These are phyloP conservation scores for Pionites leucogaster DNA, from an alignment of 2,113 vertebrate genomes.

Conservation along the genomic window DNA sequence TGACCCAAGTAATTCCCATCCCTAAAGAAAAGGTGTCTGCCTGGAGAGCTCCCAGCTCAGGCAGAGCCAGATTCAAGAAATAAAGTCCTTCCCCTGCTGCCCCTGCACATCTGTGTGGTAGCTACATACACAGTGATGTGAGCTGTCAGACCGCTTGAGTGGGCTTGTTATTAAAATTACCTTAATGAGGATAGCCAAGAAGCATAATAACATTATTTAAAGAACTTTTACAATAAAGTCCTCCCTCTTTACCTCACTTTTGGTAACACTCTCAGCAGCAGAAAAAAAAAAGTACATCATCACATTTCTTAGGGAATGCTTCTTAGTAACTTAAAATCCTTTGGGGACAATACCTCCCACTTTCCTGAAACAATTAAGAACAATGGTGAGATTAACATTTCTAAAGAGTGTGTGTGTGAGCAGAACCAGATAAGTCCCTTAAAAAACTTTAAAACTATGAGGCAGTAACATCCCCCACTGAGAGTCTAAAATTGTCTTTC, in stretches of 20 bases:
- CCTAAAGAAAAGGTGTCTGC: background rate
- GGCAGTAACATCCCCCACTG: conserved; percentile 33
- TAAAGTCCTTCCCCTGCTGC: fast-evolving
- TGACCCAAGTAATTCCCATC: background rate
- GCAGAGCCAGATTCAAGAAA: background rate
- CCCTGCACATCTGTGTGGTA: background rate
- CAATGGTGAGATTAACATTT: conserved; percentile 69
- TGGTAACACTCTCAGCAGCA: background rate
- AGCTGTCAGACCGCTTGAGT: background rate
- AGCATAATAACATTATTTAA: conserved; percentile 54
- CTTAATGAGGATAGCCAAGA: conserved; percentile 54
- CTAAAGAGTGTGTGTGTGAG: background rate
- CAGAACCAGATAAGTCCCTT: conserved; percentile 22
- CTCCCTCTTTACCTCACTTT: conserved; percentile 18
- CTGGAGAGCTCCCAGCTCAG: background rate
- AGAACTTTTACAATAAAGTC: conserved; percentile 53
- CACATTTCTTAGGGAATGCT: conserved; percentile 56
- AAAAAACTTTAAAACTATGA: conserved; percentile 59
- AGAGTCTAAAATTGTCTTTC: conserved; percentile 30
- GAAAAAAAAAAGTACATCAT: background rate
- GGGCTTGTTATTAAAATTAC: conserved; percentile 22
- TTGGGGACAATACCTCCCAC: conserved; percentile 48
- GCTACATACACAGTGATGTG: background rate
- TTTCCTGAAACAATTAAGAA: conserved; percentile 47
- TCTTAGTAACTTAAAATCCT: conserved; percentile 63